Base-by-base conservation (phyloP, 92 coral and sea anemone genomes). In the Siderastrea siderea region DNA sequence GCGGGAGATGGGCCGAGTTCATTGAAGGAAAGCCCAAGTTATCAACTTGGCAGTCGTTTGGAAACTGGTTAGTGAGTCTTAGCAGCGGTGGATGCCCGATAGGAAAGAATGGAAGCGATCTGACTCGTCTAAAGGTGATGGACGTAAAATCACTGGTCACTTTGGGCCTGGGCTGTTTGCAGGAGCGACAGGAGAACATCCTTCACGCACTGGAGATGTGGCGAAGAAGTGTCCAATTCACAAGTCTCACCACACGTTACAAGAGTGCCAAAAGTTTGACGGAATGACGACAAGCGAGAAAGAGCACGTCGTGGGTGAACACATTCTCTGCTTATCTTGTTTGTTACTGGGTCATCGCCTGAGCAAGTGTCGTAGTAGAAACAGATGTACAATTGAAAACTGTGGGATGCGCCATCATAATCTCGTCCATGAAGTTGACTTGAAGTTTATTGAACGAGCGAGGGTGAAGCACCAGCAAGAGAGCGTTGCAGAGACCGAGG, bases 351-450 rank as follows among this genome's bases (percentile, higher is more conserved):
- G 38, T 26, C 59, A 47, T 66, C 38, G 19, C 46, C 44, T 80
- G 55, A 63, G 72, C 12, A 66, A 82, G 57, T 82, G 64, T 46
- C 10, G 7, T 46, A 51, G 75, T 64, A 69, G 47, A 26, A 72
- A 62, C 10, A 82, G 43, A 68, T 82, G 38, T 26, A 26, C 38
- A 26, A 26, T 59, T 26, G 17, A 38, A 43, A 26, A 62, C 49
- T 16, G 65, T 38, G 48, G 52, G 19, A 80, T 82, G 86, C 68
- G 86, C 38, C 38, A 50, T 82, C 80, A 71, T 44, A 82, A 80
- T 14, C 57, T 69, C 11, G 83, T 85, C 38, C 89, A 74, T 75
- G 68, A 75, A 64, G 89, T 75, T 11, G 65, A 85, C 82, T 74
- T 49, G 68, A 76, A 72, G 43, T 52, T 76, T 75, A 62, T 59